A percentile compares a stretch with the other conserved stretches of the same genome.
Evolutionary conservation across 2,113 vertebrate genomes (phyloP).

Genomic region (Sander lucioperca): DNA sequence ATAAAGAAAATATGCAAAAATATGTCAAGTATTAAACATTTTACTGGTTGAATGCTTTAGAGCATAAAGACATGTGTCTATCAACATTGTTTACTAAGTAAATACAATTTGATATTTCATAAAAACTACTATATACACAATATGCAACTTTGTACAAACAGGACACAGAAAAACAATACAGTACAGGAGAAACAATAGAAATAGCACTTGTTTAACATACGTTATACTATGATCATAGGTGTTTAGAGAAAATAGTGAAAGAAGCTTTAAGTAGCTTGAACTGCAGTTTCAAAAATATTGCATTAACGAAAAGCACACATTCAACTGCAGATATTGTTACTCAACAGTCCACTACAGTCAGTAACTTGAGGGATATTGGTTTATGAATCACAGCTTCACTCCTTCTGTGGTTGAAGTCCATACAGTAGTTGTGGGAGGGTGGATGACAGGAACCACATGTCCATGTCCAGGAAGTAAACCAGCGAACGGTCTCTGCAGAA

Average conservation of each 20-base stretch:
- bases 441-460: slow-evolving; percentile 45
- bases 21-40: slow-evolving; percentile 1
- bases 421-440: not conserved
- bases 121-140: slow-evolving; percentile 63
- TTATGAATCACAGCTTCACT: slow-evolving; percentile 26
- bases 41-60: not conserved
- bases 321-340: not conserved
- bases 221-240: not conserved
- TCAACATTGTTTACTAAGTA: not conserved
- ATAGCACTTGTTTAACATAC: not conserved
- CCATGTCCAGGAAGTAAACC: slow-evolving; percentile 34
- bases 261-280: slow-evolving; percentile 27
- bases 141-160: slow-evolving; percentile 53
- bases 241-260: not conserved
- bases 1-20: slow-evolving; percentile 27
- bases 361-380: not conserved
- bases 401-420: slow-evolving; percentile 1
- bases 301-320: not conserved
- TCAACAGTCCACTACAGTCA: slow-evolving; percentile 3
- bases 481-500: slow-evolving; percentile 32
- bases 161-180: slow-evolving; percentile 11
- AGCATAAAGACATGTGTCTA: not conserved
- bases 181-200: slow-evolving; percentile 5
- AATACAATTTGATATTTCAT: not conserved
- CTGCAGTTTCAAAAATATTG: slow-evolving; percentile 21